A percentile compares a stretch with the other conserved stretches of the same genome.
Evolutionary conservation across 2,797 vertebrate species (phyloP).

Genomic region (Gobio occitaniae): DNA sequence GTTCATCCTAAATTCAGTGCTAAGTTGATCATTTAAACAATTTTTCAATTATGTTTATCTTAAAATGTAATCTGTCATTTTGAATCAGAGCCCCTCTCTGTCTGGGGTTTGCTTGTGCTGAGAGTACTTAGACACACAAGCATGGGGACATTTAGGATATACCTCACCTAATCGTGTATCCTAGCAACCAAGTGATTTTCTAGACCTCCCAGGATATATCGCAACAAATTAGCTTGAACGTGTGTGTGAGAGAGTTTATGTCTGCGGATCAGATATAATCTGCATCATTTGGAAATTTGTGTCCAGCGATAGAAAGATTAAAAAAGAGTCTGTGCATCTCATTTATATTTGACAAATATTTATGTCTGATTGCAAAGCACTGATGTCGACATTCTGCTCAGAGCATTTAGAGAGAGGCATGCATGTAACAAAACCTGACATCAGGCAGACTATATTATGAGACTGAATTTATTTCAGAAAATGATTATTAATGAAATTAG

Average conservation of each 20-base stretch:
- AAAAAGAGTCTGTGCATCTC: constrained; percentile 30
- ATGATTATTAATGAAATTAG: background rate
- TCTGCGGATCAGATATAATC: constrained; percentile 34
- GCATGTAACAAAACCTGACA: constrained; percentile 26
- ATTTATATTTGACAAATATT: constrained; percentile 23
- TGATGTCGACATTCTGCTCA: background rate
- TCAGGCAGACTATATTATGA: background rate
- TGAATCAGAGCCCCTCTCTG: background rate
- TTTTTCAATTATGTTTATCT: constrained; percentile 1
- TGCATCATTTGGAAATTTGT: constrained; percentile 39
- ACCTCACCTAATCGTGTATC: constrained; percentile 59
- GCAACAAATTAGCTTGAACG: constrained; percentile 52
- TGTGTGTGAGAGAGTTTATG: background rate
- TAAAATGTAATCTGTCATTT: background rate
- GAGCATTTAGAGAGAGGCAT: background rate
- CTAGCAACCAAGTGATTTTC: constrained; percentile 60
- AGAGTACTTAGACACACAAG: constrained; percentile 44
- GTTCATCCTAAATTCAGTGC: background rate
- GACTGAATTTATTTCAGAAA: constrained; percentile 2
- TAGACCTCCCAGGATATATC: constrained; percentile 54
- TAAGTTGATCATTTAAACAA: constrained; percentile 26
- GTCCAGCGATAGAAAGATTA: constrained; percentile 17
- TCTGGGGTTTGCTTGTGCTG: constrained; percentile 6
- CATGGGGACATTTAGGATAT: constrained; percentile 41
- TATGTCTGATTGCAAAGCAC: constrained; percentile 13